Evolutionary conservation across 2,888 invertebrate species (phyloP).

Genomic region (Plagodis dolabraria): DNA sequence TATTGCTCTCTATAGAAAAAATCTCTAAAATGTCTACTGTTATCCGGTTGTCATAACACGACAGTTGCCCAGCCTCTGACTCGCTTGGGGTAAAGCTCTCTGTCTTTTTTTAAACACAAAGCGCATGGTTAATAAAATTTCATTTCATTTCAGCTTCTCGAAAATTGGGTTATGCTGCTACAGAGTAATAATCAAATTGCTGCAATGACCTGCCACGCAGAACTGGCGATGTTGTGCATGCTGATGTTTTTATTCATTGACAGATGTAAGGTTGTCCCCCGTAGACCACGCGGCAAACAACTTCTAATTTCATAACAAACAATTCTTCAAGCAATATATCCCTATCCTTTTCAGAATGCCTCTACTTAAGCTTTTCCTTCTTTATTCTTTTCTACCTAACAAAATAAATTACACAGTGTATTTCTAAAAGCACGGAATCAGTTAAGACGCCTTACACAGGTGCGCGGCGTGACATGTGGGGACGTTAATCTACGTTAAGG

Average conservation of each 20-base stretch:
- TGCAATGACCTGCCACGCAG: too few species aligned
- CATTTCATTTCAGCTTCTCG: too few species aligned
- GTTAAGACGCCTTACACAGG: conserved; percentile 3
- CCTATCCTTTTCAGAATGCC: neutral
- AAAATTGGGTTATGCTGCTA: conserved; percentile 20
- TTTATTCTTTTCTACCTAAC: too few species aligned
- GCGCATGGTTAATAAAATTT: too few species aligned
- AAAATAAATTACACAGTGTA: too few species aligned
- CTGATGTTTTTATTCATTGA: too few species aligned
- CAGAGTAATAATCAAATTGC: conserved; percentile 11
- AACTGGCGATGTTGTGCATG: too few species aligned
- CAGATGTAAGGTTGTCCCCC: too few species aligned
- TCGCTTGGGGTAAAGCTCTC: conserved; percentile 15
- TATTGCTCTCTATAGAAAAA: too few species aligned
- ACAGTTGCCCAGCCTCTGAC: conserved; percentile 17
- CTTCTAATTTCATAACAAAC: too few species aligned
- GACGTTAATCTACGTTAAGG: conserved; percentile 9
- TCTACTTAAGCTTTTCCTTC: too few species aligned
- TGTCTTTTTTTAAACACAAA: conserved; percentile 25
- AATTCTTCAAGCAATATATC: neutral
- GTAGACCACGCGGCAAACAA: neutral
- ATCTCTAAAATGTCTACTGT: neutral
- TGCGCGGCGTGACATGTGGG: conserved; percentile 1
- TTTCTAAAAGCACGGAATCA: neutral
- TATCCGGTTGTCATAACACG: conserved; percentile 22